Percentiles rank a stretch among this genome's conserved stretches.
phyloP scores from a whole-genome alignment of 64 coral and sea anemone genomes.

The Dendrophyllia cribrosa region DNA sequence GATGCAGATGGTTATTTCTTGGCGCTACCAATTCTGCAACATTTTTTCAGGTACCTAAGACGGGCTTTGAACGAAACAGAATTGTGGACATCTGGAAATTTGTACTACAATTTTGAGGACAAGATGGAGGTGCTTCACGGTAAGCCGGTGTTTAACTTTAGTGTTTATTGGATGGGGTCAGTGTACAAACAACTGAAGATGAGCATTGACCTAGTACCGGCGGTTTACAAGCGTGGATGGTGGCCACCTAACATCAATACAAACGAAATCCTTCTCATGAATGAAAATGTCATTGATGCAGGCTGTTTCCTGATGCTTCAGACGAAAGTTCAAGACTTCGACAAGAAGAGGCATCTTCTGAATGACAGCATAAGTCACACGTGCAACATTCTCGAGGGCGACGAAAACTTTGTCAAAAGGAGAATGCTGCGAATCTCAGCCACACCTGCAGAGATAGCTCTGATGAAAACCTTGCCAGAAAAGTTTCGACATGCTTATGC shows the following conservation, averaged over 20 bases:
- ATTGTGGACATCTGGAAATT: slow-evolving; percentile 26
- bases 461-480: slow-evolving; percentile 32
- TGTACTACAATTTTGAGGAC: slow-evolving; percentile 59
- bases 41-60: slow-evolving; percentile 14
- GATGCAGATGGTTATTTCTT: slow-evolving; percentile 35
- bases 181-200: slow-evolving; percentile 45
- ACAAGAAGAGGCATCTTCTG: slow-evolving; percentile 5
- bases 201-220: slow-evolving; percentile 19
- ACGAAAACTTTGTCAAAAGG: not conserved
- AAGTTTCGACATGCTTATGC: slow-evolving; percentile 53
- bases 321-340: slow-evolving; percentile 2
- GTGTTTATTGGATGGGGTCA: slow-evolving; percentile 48
- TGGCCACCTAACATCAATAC: slow-evolving; percentile 18
- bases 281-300: not conserved
- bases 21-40: slow-evolving; percentile 10
- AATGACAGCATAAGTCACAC: slow-evolving; percentile 34
- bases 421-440: slow-evolving; percentile 49
- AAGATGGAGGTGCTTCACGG: slow-evolving; percentile 26
- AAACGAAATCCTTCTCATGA: not conserved
- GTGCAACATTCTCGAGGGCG: not conserved
- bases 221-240: slow-evolving; percentile 18
- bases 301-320: slow-evolving; percentile 22
- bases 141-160: slow-evolving; percentile 50
- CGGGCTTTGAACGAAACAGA: slow-evolving; percentile 23
- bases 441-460: slow-evolving; percentile 43